Evolutionary conservation across 2,113 vertebrate species (phyloP).

Genomic region (Cynopterus brachyotis): DNA sequence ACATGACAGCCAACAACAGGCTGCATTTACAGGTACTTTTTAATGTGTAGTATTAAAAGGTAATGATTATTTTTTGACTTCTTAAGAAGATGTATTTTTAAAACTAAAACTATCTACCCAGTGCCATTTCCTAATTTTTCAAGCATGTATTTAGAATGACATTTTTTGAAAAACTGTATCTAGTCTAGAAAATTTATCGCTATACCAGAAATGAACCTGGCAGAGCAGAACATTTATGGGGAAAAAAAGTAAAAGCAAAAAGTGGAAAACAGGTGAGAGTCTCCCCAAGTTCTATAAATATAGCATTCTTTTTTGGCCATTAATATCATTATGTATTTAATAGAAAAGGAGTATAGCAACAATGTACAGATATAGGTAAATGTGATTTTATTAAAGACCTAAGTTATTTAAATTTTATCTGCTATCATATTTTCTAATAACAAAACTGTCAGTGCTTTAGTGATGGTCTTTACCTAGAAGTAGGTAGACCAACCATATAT

Average conservation of each 20-base stretch:
- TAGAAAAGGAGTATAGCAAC: not conserved
- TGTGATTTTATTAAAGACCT: not conserved
- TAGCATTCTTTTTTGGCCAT: not conserved
- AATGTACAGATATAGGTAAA: not conserved
- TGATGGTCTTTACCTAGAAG: not conserved
- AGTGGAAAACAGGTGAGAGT: not conserved
- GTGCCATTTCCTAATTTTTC: not conserved
- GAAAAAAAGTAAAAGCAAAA: not conserved
- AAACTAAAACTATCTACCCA: not conserved
- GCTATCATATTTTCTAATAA: not conserved
- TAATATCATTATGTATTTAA: not conserved
- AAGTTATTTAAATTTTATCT: not conserved
- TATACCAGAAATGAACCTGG: not conserved
- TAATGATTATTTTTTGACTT: not conserved
- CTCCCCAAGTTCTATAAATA: not conserved
- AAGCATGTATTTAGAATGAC: not conserved
- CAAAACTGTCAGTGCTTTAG: not conserved
- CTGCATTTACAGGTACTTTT: not conserved
- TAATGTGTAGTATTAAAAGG: not conserved
- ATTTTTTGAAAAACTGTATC: not conserved
- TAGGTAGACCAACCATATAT: not conserved
- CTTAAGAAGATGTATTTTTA: not conserved
- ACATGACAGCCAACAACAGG: not conserved
- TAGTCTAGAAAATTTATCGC: not conserved
- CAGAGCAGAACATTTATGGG: not conserved